A percentile compares a stretch with the other conserved stretches of the same genome.
Evolutionary conservation across 2,113 vertebrate genomes (phyloP).

Genomic region (Brevimyrus niger): DNA sequence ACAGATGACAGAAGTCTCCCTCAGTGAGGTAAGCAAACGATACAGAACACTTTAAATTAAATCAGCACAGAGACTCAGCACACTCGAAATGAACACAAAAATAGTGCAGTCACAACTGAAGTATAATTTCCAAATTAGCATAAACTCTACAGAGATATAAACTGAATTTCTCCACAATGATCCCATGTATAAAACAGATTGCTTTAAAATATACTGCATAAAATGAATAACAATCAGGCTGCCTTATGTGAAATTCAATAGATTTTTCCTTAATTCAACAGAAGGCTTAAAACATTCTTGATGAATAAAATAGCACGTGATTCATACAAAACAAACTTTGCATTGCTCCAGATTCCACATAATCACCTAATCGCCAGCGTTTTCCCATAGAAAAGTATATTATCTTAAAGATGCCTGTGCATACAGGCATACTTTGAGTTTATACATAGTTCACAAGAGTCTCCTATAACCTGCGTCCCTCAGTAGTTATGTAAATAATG

Average conservation of each 20-base stretch:
- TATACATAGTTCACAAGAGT: neutral
- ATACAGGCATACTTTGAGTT: neutral
- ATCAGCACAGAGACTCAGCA: neutral
- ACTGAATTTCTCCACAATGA: conserved; percentile 1
- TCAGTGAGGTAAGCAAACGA: neutral
- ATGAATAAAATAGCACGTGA: conserved; percentile 19
- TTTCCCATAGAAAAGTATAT: neutral
- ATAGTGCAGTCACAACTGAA: neutral
- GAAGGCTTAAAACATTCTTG: conserved; percentile 10
- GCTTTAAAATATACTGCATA: conserved; percentile 20
- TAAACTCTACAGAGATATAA: conserved; percentile 15
- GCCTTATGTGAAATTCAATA: conserved; percentile 21
- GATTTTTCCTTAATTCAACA: conserved; percentile 26
- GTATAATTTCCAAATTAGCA: conserved; percentile 19
- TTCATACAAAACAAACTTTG: conserved; percentile 16
- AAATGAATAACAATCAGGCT: conserved; percentile 25
- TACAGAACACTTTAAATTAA: conserved; percentile 9
- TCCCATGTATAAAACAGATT: conserved; percentile 24
- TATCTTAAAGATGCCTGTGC: neutral
- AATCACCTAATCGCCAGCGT: neutral
- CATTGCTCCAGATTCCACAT: neutral
- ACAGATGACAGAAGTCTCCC: neutral
- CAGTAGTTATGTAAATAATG: neutral
- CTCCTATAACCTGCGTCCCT: neutral
- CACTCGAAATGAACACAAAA: neutral